These are phyloP conservation scores for Tridacna gigas DNA, from an alignment of 2,888 invertebrate genomes.

Conservation along the genomic window DNA sequence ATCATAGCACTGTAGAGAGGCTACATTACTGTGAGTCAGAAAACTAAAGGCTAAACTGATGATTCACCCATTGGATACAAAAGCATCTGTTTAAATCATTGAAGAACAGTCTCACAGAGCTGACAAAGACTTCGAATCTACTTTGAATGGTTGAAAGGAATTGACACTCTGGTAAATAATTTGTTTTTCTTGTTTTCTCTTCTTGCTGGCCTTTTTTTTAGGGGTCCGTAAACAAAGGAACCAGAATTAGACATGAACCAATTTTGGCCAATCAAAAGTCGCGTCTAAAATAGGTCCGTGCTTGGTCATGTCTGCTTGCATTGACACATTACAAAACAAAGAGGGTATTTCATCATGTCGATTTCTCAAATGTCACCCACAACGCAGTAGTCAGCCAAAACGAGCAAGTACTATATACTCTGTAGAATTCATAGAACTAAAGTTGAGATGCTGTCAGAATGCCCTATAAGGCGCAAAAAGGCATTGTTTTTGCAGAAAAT, in stretches of 20 bases:
- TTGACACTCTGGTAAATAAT: too few relatives aligned
- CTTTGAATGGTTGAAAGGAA: neutral
- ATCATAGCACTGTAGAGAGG: constrained; percentile 24
- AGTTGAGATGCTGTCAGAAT: constrained; percentile 13
- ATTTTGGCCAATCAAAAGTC: constrained; percentile 73
- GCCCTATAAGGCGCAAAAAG: constrained; percentile 5
- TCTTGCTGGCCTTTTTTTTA: neutral
- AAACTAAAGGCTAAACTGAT: constrained; percentile 36
- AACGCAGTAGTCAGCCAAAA: neutral
- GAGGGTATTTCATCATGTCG: constrained; percentile 38
- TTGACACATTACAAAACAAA: constrained; percentile 69
- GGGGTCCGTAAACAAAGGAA: constrained; percentile 61
- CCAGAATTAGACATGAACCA: constrained; percentile 66
- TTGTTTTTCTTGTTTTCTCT: too few relatives aligned
- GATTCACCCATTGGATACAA: constrained; percentile 36
- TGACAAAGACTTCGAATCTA: neutral
- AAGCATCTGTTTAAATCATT: neutral
- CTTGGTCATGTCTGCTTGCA: constrained; percentile 73
- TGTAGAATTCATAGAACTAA: neutral
- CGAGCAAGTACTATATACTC: neutral
- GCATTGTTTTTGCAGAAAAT: constrained; percentile 61
- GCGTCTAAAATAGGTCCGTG: constrained; percentile 71
- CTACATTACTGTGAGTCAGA: constrained; percentile 46
- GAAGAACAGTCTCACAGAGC: neutral
- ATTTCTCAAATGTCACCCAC: constrained; percentile 4